Evolutionary conservation across 1,140 invertebrate species (phyloP), one percentile per base, ranked within the genome.

Genomic region (Hycleus phaleratus): DNA sequence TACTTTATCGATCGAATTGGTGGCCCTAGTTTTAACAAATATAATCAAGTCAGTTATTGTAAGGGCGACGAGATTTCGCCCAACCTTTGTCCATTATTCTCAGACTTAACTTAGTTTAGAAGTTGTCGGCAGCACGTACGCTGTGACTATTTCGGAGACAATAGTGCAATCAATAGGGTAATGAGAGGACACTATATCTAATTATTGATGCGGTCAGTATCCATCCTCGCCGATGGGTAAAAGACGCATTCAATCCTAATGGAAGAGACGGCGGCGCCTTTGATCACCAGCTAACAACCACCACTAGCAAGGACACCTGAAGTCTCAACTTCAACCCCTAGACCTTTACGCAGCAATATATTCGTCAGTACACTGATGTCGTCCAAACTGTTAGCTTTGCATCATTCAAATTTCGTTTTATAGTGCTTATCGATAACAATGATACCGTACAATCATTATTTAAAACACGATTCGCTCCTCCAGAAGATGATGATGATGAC

Each of bases 171-270:
- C 72, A 74, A 73, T 74, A 71, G 63, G 66, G 70, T 73, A 73
- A 74, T 74, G 71, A 74, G 71, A 71, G 73, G 73, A 73, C 68
- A 73, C 68, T 72, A 71, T 72, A 74, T 74, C 70, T 71, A 74
- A 74, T 74, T 73, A 74, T 72, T 59, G 70, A 59, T 70, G 71
- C 70, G 73, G 73, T 73, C 70, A 71, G 60, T 61, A 47, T 59
- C 43, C 40, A 42, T 42, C 40, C 40, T 25, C 49, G 62, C 62
- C 59, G 53, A 24, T 58, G 58, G 32, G 63, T 46, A 38, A 46
- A 55, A 55, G 52, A 61, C 50, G 47, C 46, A 10, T 42, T 42
- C 60, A 32, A 25, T 53, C 46, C 54, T 62, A 62, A 62, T 62
- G 60, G 60, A 62, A 48, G 52, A 42, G 52, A 43, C 52, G 8